phyloP scores from a whole-genome alignment of 2,113 vertebrate genomes.

The Epinephelus fuscoguttatus region DNA sequence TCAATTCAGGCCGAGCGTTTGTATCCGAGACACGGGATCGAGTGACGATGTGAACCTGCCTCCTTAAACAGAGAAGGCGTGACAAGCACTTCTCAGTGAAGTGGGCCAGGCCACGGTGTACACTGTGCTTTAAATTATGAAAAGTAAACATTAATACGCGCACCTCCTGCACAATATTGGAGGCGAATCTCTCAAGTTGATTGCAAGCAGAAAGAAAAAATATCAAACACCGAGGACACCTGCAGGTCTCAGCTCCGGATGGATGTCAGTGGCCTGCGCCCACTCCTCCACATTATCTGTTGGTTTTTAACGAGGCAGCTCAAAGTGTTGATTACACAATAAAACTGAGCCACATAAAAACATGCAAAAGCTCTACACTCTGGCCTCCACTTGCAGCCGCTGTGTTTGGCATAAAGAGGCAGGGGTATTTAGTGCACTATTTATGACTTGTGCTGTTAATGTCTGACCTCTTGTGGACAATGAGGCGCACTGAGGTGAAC shows the following conservation, averaged over 20 bases:
- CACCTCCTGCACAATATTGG: rapidly evolving
- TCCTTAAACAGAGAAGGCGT: constrained; percentile 62
- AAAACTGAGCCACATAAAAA: background rate
- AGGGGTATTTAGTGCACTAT: constrained; percentile 39
- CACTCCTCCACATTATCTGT: background rate
- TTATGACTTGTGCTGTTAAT: constrained; percentile 77
- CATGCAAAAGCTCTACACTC: background rate
- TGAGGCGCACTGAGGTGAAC: constrained; percentile 72
- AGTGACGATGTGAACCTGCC: constrained; percentile 55
- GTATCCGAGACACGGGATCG: constrained; percentile 45
- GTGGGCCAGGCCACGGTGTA: background rate
- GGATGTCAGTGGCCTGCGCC: background rate
- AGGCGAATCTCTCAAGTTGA: background rate
- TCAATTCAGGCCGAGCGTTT: constrained; percentile 44
- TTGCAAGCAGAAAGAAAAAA: background rate
- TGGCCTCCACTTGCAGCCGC: background rate
- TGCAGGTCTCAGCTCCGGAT: background rate
- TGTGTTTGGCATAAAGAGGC: background rate
- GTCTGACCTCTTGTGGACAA: constrained; percentile 85
- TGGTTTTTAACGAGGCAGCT: background rate
- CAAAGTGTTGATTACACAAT: background rate
- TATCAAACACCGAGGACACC: background rate
- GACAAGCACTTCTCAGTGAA: constrained; percentile 31
- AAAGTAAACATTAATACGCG: background rate
- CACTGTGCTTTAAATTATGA: background rate